Percentiles rank a stretch among this genome's conserved stretches.
Evolutionary conservation across 2,113 vertebrate species (phyloP).

Genomic region (Chlamydotis undulata): DNA sequence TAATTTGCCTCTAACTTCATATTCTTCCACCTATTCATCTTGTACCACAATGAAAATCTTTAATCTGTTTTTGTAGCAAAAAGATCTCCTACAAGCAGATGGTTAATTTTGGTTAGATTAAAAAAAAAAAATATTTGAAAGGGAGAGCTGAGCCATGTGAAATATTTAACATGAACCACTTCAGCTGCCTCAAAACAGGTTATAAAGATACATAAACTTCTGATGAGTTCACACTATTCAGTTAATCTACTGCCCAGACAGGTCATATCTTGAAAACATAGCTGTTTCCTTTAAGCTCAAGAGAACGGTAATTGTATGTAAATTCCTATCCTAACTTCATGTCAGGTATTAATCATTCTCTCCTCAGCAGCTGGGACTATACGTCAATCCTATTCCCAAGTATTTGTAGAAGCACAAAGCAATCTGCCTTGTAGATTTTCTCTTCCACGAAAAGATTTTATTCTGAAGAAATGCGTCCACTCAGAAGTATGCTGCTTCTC

Average conservation of each 20-base stretch:
- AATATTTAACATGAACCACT: constrained; percentile 18
- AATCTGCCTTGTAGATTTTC: not conserved
- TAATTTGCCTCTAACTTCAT: not conserved
- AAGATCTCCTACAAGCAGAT: not conserved
- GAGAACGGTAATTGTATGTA: not conserved
- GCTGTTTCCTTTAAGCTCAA: not conserved
- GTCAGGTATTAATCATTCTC: not conserved
- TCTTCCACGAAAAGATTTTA: not conserved
- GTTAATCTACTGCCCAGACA: not conserved
- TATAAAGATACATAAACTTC: not conserved
- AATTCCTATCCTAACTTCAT: not conserved
- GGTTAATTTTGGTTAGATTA: not conserved
- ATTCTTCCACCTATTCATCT: not conserved
- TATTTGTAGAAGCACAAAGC: not conserved
- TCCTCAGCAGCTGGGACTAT: not conserved
- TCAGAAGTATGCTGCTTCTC: not conserved
- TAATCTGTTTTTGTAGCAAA: not conserved
- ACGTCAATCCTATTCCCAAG: rapidly evolving
- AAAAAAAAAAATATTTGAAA: not conserved
- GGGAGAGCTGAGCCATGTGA: not conserved
- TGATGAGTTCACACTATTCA: not conserved
- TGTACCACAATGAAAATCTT: not conserved
- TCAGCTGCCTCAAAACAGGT: not conserved
- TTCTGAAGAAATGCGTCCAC: not conserved
- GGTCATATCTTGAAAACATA: not conserved